These are phyloP conservation scores for Alces alces DNA, from an alignment of 2,113 vertebrate genomes.

Conservation along the genomic window DNA sequence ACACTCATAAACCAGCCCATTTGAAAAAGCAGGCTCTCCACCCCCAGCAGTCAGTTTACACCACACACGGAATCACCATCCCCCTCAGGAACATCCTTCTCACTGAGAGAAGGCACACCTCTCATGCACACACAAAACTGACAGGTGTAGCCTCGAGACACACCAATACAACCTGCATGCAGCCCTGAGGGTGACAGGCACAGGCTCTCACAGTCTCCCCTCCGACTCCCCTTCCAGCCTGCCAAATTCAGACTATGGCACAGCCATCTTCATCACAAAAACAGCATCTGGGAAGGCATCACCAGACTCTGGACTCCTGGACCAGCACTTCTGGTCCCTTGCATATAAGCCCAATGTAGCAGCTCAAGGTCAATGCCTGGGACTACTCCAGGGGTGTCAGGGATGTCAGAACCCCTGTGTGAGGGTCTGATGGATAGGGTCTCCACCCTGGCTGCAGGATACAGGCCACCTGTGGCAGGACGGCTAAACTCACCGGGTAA, in stretches of 20 bases:
- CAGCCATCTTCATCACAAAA: background rate
- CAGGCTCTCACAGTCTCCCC: background rate
- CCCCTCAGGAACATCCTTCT: background rate
- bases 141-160: background rate
- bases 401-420: background rate
- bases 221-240: background rate
- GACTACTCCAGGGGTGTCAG: background rate
- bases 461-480: background rate
- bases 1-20: background rate
- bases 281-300: background rate
- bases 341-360: no score
- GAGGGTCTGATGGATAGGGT: background rate
- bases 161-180: fast-evolving
- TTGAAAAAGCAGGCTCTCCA: background rate
- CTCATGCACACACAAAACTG: background rate
- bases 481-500: background rate
- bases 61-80: fast-evolving
- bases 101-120: background rate
- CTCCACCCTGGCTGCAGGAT: background rate
- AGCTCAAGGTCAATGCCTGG: fast-evolving
- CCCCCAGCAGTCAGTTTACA: fast-evolving
- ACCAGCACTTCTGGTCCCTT: background rate
- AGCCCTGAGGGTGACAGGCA: background rate
- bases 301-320: background rate
- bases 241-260: background rate